These are phyloP conservation scores for Dinoponera quadriceps DNA, from an alignment of 1,140 invertebrate genomes.

Conservation along the genomic window DNA sequence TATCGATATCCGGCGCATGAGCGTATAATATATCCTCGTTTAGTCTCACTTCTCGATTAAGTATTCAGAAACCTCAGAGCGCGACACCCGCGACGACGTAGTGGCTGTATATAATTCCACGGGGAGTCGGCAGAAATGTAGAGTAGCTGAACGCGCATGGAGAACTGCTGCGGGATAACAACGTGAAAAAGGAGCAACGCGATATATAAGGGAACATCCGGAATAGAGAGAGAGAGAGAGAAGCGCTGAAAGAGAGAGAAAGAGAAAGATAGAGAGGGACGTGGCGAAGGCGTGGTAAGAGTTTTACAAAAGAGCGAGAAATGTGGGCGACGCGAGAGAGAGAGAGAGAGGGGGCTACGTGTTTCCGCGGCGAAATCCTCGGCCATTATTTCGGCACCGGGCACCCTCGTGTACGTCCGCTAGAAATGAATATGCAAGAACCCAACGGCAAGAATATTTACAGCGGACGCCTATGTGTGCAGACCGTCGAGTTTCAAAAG, in stretches of 20 bases:
- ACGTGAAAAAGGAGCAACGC: slow-evolving; percentile 28
- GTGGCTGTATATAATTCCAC: slow-evolving; percentile 30
- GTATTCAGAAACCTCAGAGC: slow-evolving; percentile 17
- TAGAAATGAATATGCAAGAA: slow-evolving; percentile 75
- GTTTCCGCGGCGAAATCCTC: slow-evolving; percentile 67
- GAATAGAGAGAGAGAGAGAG: not conserved
- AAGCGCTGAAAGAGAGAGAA: slow-evolving; percentile 13
- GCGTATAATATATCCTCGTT: not conserved
- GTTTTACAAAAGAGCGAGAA: slow-evolving; percentile 30
- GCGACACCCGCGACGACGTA: not conserved
- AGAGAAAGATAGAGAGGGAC: not conserved
- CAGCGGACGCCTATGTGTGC: slow-evolving; percentile 49
- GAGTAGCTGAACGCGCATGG: slow-evolving; percentile 45
- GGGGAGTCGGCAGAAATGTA: slow-evolving; percentile 48
- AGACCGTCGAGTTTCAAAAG: slow-evolving; percentile 69
- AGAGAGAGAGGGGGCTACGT: slow-evolving; percentile 58
- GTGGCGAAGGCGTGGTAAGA: slow-evolving; percentile 9
- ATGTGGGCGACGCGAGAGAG: slow-evolving; percentile 29
- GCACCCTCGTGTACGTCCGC: slow-evolving; percentile 57
- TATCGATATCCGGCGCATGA: too few species aligned
- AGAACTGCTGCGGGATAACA: slow-evolving; percentile 39
- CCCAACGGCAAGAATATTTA: slow-evolving; percentile 71
- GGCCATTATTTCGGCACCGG: slow-evolving; percentile 70
- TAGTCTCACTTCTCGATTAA: slow-evolving; percentile 6
- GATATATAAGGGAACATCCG: slow-evolving; percentile 46